These are phyloP conservation scores for Netelia virgata DNA, from an alignment of 2,888 invertebrate genomes.

Conservation along the genomic window DNA sequence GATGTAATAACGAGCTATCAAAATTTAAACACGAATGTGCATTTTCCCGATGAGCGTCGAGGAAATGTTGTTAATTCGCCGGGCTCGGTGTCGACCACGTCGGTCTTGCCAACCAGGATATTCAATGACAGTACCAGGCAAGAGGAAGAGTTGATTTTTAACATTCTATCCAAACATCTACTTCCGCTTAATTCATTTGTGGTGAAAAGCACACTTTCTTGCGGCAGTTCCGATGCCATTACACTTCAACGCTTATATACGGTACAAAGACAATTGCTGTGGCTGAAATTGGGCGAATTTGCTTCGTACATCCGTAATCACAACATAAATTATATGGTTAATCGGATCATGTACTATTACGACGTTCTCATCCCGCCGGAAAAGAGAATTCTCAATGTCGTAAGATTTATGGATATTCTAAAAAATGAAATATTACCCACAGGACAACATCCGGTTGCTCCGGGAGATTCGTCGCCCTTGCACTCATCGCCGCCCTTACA, in stretches of 20 bases:
- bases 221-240: not conserved
- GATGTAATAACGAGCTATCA: no score
- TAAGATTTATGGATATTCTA: not conserved
- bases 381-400: not conserved
- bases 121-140: not conserved
- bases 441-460: not conserved
- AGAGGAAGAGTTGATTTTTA: not conserved
- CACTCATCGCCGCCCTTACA: not conserved
- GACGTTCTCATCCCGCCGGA: not conserved
- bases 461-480: not conserved
- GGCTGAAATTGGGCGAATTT: not conserved
- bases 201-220: not conserved
- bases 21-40: no score
- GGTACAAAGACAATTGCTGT: not conserved
- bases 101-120: not conserved
- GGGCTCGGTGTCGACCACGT: not conserved
- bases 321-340: not conserved
- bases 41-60: no score
- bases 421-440: not conserved
- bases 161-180: not conserved
- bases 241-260: not conserved
- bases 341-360: constrained; percentile 3
- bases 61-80: not conserved
- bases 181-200: not conserved
- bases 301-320: not conserved